Percentiles rank a stretch among this genome's conserved stretches.
Conservation (phyloP, 2,797 vertebrate species). For the Megaceryle alcyon region DNA sequence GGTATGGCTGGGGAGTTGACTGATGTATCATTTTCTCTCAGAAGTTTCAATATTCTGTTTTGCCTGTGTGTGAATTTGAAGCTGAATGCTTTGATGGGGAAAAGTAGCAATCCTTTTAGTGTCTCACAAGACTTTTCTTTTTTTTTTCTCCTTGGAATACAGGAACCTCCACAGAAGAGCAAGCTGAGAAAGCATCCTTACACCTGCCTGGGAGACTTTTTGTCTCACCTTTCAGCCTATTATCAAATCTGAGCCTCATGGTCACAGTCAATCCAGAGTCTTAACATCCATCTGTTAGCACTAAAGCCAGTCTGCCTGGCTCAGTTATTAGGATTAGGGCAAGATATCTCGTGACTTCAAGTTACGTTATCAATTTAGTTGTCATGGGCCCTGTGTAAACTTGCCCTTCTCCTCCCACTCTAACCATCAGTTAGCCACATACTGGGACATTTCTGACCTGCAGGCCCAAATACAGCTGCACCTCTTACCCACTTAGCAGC, state of each 20-base stretch:
- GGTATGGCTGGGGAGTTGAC: not conserved
- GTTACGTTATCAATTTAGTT: constrained; percentile 3
- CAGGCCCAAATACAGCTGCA: not conserved
- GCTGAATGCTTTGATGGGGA: not conserved
- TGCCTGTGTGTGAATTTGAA: not conserved
- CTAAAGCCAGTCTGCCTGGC: constrained; percentile 21
- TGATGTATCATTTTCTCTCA: not conserved
- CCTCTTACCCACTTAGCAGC: not conserved
- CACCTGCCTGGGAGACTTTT: not conserved
- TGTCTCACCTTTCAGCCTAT: constrained; percentile 33
- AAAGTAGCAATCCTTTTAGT: not conserved
- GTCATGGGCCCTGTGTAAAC: not conserved
- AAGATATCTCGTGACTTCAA: constrained; percentile 43
- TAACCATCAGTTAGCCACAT: not conserved
- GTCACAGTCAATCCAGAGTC: constrained; percentile 11
- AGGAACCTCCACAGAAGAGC: not conserved
- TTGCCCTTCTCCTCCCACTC: not conserved
- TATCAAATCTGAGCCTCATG: constrained; percentile 27
- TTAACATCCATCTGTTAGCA: constrained; percentile 43
- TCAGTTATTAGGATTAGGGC: constrained; percentile 53
- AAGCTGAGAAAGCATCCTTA: not conserved
- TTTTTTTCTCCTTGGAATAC: not conserved
- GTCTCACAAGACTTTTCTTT: not conserved
- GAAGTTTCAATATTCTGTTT: not conserved
- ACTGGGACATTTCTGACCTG: not conserved